Conservation (phyloP, 2,888 invertebrate genomes). For the Isoperla grammatica region DNA sequence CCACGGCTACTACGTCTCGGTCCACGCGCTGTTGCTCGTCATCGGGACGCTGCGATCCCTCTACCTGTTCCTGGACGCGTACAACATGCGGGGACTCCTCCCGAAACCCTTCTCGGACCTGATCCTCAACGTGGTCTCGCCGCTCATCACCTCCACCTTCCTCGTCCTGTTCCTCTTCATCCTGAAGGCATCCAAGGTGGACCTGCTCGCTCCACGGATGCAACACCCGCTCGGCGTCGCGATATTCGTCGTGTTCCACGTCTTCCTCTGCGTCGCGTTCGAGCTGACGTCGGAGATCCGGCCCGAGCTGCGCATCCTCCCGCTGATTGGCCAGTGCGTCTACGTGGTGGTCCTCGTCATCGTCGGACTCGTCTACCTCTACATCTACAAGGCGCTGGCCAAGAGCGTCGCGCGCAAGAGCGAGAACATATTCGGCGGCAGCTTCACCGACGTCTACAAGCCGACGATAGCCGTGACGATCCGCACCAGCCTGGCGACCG, state of each 20-base stretch:
- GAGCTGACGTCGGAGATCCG: slow-evolving; percentile 54
- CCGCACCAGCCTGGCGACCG: slow-evolving; percentile 82
- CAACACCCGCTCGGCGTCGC: slow-evolving; percentile 75
- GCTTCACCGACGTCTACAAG: slow-evolving; percentile 43
- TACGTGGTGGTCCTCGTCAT: slow-evolving; percentile 80
- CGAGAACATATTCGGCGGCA: slow-evolving; percentile 40
- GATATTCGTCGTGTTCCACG: slow-evolving; percentile 70
- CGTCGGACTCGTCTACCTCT: slow-evolving; percentile 78
- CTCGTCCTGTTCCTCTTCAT: slow-evolving; percentile 81
- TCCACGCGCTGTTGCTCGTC: slow-evolving; percentile 75
- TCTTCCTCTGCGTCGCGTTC: slow-evolving; percentile 72
- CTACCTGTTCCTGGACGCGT: slow-evolving; percentile 87
- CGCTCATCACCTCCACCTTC: slow-evolving; percentile 84
- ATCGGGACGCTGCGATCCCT: slow-evolving; percentile 79
- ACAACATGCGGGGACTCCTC: slow-evolving; percentile 77
- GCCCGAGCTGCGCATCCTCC: slow-evolving; percentile 57
- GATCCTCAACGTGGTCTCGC: slow-evolving; percentile 77
- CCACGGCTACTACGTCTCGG: slow-evolving; percentile 80
- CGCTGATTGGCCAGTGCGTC: slow-evolving; percentile 75
- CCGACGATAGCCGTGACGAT: slow-evolving; percentile 70
- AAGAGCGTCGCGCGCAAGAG: slow-evolving; percentile 54
- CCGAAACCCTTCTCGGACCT: slow-evolving; percentile 73
- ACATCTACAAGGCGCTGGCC: slow-evolving; percentile 72
- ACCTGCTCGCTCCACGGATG: slow-evolving; percentile 45
- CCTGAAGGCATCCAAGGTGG: slow-evolving; percentile 63